Conservation (phyloP, 2,888 invertebrate species). For the Rotaria magnacalcarata region DNA sequence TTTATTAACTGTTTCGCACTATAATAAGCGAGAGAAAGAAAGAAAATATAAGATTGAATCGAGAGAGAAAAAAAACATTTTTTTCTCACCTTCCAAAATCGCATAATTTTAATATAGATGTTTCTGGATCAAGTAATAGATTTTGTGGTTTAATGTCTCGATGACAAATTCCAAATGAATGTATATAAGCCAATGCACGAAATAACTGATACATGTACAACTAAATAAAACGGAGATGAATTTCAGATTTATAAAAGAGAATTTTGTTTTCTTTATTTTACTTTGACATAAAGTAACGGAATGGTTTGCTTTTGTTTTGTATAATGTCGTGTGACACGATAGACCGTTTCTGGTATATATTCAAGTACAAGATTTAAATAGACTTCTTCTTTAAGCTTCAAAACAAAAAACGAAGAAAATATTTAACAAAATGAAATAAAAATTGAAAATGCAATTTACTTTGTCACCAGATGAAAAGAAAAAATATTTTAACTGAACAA, state of each 20-base stretch:
- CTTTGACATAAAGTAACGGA: conserved; percentile 96
- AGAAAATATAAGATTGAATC: no score
- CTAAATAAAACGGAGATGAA: conserved; percentile 53
- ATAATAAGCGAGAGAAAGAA: neutral
- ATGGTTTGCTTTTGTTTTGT: conserved; percentile 99
- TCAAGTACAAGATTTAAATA: conserved; percentile 99
- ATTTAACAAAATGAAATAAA: no score
- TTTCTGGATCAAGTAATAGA: conserved; percentile 89
- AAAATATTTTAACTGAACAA: conserved; percentile 99
- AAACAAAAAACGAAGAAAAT: neutral
- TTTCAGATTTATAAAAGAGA: no score
- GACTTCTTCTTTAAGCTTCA: conserved; percentile 69
- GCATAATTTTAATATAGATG: conserved; percentile 92
- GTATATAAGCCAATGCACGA: conserved; percentile 96
- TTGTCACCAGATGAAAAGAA: conserved; percentile 74
- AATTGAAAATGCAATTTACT: neutral
- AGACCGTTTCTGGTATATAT: conserved; percentile 99
- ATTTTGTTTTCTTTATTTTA: neutral
- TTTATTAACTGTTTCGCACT: conserved; percentile 89
- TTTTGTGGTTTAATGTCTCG: conserved; percentile 99
- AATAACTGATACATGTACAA: conserved; percentile 99
- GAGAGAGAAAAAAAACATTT: no score
- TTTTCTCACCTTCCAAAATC: conserved; percentile 75
- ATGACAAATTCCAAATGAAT: conserved; percentile 96
- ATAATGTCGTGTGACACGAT: conserved; percentile 98